Base-by-base conservation (phyloP, 2,888 invertebrate genomes). In the Morpho helenor region DNA sequence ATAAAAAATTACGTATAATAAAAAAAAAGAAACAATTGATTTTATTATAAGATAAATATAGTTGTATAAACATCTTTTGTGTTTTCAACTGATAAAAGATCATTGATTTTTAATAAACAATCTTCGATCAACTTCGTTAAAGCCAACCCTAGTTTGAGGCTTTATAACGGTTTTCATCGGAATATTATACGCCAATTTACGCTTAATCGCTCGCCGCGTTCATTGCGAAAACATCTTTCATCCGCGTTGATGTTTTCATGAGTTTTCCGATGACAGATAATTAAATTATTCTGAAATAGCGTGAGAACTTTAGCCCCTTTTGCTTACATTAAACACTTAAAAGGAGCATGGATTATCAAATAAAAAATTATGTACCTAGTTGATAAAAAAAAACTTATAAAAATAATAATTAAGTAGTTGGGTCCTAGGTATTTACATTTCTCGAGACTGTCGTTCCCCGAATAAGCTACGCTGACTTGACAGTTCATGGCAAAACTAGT, bases 161-260 rank as follows among this genome's bases (percentile, higher is more conserved):
- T 60, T 56, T 48, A 46, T 56, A 47, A 49, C 60, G 56, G 52
- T 56, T 60, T 60, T 49, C 49, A 41, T 54, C 59, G 52, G 41
- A 48, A 60, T 57, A 59, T 64, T 64, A 60, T 58, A 56, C 55
- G 60, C 60, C 60, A 60, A 60, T 63, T 62, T 63, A 56, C 52
- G 47, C 47, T 56, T 56, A 57, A 62, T 60, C 57, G 48, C 48
- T 10, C 53, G 47, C 9, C 52, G 50, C 56, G 58, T 56, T 56
- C 52, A 56, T 50, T 46, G 59, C 53, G 50, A 61, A 54, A 56
- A 56, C 54, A 54, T 57, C 45, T 49, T 45, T 41, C 41, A 43
- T 53, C 46, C 56, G 40, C 31, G 31, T 31, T 31, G 31, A 31
- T 31, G 31, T 31, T 31, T 31, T 31, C 52, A 10, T 40, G 49